A percentile compares a stretch with the other conserved stretches of the same genome.
Evolutionary conservation across 2,888 invertebrate species (phyloP).

Genomic region (Xestia c-nigrum): DNA sequence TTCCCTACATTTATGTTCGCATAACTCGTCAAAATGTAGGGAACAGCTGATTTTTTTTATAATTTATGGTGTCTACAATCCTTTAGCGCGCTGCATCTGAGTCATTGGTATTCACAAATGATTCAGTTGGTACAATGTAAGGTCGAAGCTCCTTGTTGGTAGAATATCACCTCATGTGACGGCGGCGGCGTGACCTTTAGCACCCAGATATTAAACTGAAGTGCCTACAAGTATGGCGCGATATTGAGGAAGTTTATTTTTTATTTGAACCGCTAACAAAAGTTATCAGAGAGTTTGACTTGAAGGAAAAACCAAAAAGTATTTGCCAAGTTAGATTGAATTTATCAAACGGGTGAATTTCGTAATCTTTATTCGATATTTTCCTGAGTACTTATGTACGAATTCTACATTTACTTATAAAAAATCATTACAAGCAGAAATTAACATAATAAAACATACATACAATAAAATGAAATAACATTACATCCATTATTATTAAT

Average conservation of each 20-base stretch:
- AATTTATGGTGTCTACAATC: conserved; percentile 24
- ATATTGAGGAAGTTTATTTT: conserved; percentile 50
- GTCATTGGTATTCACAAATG: conserved; percentile 58
- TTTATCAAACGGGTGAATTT: background rate
- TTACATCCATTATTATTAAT: background rate
- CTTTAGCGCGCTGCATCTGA: conserved; percentile 35
- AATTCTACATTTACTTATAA: background rate
- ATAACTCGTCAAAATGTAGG: too few species aligned
- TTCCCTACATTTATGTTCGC: too few species aligned
- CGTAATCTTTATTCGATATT: background rate
- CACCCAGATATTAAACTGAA: conserved; percentile 42
- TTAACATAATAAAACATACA: too few species aligned
- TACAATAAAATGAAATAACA: too few species aligned
- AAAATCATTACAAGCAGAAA: too few species aligned
- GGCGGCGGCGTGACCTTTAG: conserved; percentile 40
- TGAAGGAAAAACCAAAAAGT: conserved; percentile 1
- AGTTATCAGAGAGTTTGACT: background rate
- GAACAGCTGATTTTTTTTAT: too few species aligned
- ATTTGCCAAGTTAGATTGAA: background rate
- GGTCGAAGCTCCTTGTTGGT: conserved; percentile 59
- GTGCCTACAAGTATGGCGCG: conserved; percentile 37
- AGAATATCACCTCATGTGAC: conserved; percentile 25
- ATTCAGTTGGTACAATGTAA: conserved; percentile 56
- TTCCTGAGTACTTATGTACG: background rate
- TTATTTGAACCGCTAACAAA: background rate